Percentiles rank a stretch among this genome's conserved stretches.
Evolutionary conservation across 2,113 vertebrate genomes (phyloP).

Genomic region (Grallaria varia): DNA sequence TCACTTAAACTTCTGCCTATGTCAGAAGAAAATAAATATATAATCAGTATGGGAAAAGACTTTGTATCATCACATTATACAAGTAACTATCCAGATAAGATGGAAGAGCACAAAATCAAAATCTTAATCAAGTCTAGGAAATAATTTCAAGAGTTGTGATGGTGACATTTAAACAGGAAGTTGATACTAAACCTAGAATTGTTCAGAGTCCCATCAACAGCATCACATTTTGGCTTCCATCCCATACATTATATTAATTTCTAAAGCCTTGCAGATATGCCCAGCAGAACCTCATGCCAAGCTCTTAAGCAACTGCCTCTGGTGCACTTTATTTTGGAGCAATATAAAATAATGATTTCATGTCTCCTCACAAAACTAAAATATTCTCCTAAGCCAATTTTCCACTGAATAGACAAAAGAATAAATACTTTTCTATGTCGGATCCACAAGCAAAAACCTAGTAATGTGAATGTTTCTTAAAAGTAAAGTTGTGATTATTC

Average conservation of each 20-base stretch:
- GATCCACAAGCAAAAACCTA: background rate
- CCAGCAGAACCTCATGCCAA: background rate
- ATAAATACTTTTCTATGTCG: background rate
- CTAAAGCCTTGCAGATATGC: background rate
- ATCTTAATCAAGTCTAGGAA: background rate
- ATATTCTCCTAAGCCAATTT: background rate
- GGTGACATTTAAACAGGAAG: background rate
- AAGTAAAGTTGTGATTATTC: background rate
- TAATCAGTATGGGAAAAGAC: background rate
- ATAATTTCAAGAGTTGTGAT: background rate
- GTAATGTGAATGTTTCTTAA: background rate
- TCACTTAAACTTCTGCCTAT: background rate
- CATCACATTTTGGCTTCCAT: background rate
- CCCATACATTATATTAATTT: conserved; percentile 9
- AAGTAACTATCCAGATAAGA: background rate
- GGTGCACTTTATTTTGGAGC: background rate
- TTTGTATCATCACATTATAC: background rate
- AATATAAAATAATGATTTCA: background rate
- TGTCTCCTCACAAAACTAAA: background rate
- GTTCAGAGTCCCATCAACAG: background rate
- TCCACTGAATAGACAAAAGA: background rate
- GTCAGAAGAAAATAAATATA: background rate
- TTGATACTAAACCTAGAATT: background rate
- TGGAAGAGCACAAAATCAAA: background rate
- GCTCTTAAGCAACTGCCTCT: background rate